These are phyloP conservation scores for Pristionchus arcanus DNA, from an alignment of 2,888 invertebrate species.

Conservation along the genomic window DNA sequence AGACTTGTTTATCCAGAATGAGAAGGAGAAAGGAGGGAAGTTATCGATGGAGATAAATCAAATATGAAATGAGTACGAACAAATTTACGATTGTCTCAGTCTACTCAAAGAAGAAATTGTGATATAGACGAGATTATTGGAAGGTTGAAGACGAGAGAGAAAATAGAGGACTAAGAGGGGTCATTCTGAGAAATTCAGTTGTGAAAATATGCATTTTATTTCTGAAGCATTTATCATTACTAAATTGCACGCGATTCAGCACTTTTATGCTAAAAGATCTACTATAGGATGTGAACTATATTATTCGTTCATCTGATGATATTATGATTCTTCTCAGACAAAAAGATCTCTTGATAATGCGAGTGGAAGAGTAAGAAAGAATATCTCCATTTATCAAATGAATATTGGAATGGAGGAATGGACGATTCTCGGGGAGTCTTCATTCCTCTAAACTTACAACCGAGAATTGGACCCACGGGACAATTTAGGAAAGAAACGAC, in stretches of 20 bases:
- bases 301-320: background rate
- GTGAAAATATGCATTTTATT: background rate
- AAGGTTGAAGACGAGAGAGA: background rate
- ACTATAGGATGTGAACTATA: background rate
- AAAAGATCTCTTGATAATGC: background rate
- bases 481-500: slow-evolving; percentile 24
- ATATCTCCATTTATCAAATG: background rate
- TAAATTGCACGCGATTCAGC: background rate
- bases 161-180: background rate
- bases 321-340: background rate
- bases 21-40: background rate
- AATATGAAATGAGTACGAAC: background rate
- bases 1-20: background rate
- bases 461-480: slow-evolving; percentile 37
- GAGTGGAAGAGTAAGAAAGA: background rate
- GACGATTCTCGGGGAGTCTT: background rate
- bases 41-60: slow-evolving; percentile 7
- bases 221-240: background rate
- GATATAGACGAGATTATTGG: background rate
- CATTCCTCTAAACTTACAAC: background rate
- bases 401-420: background rate
- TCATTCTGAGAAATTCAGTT: background rate
- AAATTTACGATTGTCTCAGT: background rate
- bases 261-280: background rate
- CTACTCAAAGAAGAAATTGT: background rate